Evolutionary conservation across 2,888 invertebrate species (phyloP).

Genomic region (Gastracanthus pulcherrimus): DNA sequence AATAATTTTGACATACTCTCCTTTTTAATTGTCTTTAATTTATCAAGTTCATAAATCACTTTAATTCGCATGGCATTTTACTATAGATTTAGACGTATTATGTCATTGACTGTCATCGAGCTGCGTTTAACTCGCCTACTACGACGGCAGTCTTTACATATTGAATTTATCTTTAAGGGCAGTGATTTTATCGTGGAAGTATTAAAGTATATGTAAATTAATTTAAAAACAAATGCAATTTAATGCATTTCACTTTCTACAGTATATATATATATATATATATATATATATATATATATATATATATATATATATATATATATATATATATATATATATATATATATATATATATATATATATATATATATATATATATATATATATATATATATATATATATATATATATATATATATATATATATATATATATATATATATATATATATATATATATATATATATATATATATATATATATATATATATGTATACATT

Average conservation of each 20-base stretch:
- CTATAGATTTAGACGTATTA: neutral
- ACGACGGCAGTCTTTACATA: slow-evolving; percentile 38
- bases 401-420: no score
- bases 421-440: no score
- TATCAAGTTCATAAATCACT: slow-evolving; percentile 1
- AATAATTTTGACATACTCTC: slow-evolving; percentile 26
- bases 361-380: no score
- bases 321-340: no score
- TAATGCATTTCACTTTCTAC: neutral
- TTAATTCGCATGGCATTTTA: slow-evolving; percentile 24
- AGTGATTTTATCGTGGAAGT: slow-evolving; percentile 35
- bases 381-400: no score
- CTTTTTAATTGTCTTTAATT: slow-evolving; percentile 3
- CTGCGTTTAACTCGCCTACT: slow-evolving; percentile 43
- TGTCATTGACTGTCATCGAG: slow-evolving; percentile 18
- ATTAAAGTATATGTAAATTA: slow-evolving; percentile 1
- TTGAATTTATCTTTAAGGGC: slow-evolving; percentile 22
- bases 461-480: no score
- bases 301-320: no score
- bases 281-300: no score
- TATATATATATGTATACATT: neutral
- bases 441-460: no score
- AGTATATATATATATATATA: no score
- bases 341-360: no score
- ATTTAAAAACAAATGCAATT: slow-evolving; percentile 1